Evolutionary conservation across 2,113 vertebrate genomes (phyloP).

Genomic region (Podiceps cristatus): DNA sequence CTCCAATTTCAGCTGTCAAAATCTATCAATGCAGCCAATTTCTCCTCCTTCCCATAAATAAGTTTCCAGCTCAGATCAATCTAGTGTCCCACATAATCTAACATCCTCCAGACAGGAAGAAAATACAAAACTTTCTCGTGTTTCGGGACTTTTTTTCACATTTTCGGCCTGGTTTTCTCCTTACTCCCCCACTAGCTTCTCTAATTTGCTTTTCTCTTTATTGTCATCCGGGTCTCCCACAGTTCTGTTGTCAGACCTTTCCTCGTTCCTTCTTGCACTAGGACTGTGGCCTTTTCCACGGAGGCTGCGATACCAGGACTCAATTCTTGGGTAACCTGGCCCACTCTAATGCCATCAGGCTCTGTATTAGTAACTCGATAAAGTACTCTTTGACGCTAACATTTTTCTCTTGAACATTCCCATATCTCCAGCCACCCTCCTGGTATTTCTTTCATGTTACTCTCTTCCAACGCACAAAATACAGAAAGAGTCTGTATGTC

Average conservation of each 20-base stretch:
- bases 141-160: accelerated
- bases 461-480: background rate
- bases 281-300: background rate
- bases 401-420: background rate
- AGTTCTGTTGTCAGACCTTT: background rate
- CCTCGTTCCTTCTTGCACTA: background rate
- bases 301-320: background rate
- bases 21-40: background rate
- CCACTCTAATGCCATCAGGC: background rate
- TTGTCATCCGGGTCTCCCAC: accelerated
- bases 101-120: background rate
- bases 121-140: background rate
- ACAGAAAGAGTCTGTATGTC: background rate
- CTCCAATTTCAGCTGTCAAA: background rate
- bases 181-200: background rate
- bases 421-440: background rate
- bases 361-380: background rate
- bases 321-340: background rate
- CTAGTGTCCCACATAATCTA: accelerated
- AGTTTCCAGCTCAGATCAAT: background rate
- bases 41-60: background rate
- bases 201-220: background rate
- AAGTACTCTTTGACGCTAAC: background rate
- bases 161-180: background rate
- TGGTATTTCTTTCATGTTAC: background rate